Percentiles rank a stretch among this genome's conserved stretches.
Conservation (phyloP, 1,140 invertebrate species). For the Melipona quadrifasciata region DNA sequence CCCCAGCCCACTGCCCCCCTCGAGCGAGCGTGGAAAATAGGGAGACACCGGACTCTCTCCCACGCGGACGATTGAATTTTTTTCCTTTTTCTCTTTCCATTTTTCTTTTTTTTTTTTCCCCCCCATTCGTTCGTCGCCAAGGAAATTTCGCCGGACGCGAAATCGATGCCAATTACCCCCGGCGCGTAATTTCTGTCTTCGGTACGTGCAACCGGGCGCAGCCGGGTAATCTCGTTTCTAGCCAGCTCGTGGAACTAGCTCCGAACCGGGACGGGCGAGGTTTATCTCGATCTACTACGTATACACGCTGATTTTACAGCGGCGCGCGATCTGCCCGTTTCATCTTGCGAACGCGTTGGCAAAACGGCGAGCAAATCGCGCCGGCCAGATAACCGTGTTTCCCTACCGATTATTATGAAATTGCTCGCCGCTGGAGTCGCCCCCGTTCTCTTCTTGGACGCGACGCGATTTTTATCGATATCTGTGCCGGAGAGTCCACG, state of each 20-base stretch:
- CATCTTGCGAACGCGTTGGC: neutral
- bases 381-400: neutral
- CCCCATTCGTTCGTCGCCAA: neutral
- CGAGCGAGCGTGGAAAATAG: neutral
- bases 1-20: too few species aligned
- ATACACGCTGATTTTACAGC: neutral
- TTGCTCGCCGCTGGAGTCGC: neutral
- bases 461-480: constrained; percentile 8
- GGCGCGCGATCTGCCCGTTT: neutral
- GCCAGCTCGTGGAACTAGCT: too few species aligned
- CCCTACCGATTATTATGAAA: constrained; percentile 3
- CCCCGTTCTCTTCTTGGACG: neutral
- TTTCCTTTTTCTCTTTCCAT: neutral
- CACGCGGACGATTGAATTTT: neutral
- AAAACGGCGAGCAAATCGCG: neutral
- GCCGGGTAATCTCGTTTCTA: neutral
- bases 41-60: neutral
- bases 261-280: neutral
- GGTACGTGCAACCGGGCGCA: neutral
- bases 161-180: constrained; percentile 7
- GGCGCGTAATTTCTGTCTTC: constrained; percentile 16
- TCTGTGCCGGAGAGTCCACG: neutral
- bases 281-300: constrained; percentile 14
- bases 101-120: neutral
- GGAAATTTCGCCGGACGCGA: constrained; percentile 12